Percentiles rank a stretch among this genome's conserved stretches.
phyloP scores from a whole-genome alignment of 2,797 vertebrate species.

The Lacerta bilineata region DNA sequence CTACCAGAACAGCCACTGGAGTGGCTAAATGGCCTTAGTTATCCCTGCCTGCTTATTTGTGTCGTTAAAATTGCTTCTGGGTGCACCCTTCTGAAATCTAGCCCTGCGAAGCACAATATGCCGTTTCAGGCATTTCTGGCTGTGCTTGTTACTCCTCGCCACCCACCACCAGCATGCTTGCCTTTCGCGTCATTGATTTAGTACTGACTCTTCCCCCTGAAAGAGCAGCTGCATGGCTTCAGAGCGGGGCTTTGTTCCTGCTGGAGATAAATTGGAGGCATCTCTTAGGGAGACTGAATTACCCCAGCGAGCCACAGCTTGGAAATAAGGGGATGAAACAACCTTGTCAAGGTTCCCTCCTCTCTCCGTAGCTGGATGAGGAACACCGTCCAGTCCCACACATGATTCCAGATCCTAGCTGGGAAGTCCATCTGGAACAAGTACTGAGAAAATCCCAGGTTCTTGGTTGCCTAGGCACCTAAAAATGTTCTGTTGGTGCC shows the following conservation, averaged over 20 bases:
- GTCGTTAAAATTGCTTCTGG: not conserved
- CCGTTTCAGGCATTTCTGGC: not conserved
- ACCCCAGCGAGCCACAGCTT: not conserved
- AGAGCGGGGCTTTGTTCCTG: conserved; percentile 6
- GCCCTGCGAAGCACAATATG: not conserved
- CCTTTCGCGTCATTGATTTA: conserved; percentile 19
- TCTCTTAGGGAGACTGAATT: conserved; percentile 3
- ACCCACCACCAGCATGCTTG: conserved; percentile 11
- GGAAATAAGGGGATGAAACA: not conserved
- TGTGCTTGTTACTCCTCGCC: not conserved
- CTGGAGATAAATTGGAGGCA: conserved; percentile 3
- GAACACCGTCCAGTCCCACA: not conserved
- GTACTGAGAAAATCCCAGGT: not conserved
- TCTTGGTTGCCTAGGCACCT: not conserved
- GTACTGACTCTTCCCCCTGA: not conserved
- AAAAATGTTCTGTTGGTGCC: not conserved
- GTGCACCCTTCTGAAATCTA: not conserved
- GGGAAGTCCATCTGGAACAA: not conserved
- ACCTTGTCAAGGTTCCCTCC: not conserved
- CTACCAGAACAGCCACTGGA: not conserved
- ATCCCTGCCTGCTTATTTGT: not conserved
- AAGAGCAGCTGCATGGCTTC: conserved; percentile 21
- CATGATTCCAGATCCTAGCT: not conserved
- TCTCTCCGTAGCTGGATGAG: not conserved
- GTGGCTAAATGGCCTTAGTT: not conserved